Evolutionary conservation across 2,797 vertebrate genomes (phyloP).

Genomic region (Thalassophryne amazonica): DNA sequence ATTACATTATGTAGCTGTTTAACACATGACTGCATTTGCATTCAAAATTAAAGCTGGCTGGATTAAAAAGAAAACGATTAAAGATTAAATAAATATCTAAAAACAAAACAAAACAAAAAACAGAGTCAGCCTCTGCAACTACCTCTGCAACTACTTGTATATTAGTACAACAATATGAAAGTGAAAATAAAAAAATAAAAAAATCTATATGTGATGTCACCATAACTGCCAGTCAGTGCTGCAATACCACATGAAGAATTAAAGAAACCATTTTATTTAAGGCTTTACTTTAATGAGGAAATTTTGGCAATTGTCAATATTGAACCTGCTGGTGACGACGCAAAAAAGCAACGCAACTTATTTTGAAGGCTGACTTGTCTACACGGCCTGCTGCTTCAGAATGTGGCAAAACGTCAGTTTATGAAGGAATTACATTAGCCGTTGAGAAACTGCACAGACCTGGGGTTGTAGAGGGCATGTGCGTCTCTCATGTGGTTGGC

Average conservation of each 20-base stretch:
- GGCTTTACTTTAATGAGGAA: neutral
- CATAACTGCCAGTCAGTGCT: too few species aligned
- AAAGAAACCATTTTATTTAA: neutral
- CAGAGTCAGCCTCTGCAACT: neutral
- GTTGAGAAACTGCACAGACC: too few species aligned
- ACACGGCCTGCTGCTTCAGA: neutral
- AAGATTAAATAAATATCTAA: too few species aligned
- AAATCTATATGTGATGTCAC: too few species aligned
- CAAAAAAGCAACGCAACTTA: neutral
- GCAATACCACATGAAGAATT: neutral
- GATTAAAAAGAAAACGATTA: too few species aligned
- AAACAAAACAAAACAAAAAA: neutral
- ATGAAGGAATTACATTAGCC: too few species aligned
- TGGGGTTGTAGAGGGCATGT: constrained; percentile 85
- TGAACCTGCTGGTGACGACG: neutral
- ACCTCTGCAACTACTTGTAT: neutral
- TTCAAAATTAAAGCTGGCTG: too few species aligned
- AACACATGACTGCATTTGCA: too few species aligned
- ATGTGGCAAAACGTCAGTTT: too few species aligned
- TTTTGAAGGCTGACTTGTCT: neutral
- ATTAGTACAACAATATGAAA: neutral
- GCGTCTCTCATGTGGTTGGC: constrained; percentile 83
- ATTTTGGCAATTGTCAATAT: neutral
- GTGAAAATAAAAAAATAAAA: neutral
- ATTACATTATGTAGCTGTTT: too few species aligned